A percentile compares a stretch with the other conserved stretches of the same genome.
Conservation (phyloP, 2,888 invertebrate species). For the Zelleria hepariella region DNA sequence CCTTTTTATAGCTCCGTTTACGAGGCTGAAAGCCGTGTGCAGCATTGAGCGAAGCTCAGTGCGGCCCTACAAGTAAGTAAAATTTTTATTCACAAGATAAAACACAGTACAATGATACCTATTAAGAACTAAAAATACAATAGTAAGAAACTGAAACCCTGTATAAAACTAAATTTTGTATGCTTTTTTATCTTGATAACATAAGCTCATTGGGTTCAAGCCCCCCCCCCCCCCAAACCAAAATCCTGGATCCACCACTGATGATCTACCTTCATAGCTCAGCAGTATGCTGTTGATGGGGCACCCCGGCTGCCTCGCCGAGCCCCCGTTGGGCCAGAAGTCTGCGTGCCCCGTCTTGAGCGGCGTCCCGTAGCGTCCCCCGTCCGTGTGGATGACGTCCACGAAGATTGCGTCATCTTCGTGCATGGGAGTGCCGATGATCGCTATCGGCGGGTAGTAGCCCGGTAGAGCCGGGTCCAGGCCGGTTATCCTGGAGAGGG, state of each 20-base stretch:
- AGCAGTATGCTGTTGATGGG: conserved; percentile 27
- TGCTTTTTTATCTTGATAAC: background rate
- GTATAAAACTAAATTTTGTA: no score
- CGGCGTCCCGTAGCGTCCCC: conserved; percentile 44
- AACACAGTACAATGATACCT: no score
- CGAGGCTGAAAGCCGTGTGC: no score
- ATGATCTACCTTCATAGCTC: conserved; percentile 31
- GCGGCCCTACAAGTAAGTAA: no score
- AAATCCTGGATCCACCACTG: background rate
- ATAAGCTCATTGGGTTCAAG: background rate
- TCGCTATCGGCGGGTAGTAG: conserved; percentile 36
- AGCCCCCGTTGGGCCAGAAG: conserved; percentile 64
- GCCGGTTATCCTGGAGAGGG: conserved; percentile 37
- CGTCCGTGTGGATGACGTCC: conserved; percentile 64
- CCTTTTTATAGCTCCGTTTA: no score
- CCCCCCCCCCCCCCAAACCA: no score
- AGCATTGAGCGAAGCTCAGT: no score
- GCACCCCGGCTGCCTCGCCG: conserved; percentile 62
- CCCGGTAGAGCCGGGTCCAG: conserved; percentile 64
- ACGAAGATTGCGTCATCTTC: conserved; percentile 51
- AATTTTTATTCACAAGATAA: no score
- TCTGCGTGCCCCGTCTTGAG: conserved; percentile 39
- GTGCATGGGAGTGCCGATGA: conserved; percentile 26
- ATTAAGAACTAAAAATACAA: no score
- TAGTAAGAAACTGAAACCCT: no score